A percentile compares a stretch with the other conserved stretches of the same genome.
Conservation (phyloP, 2,888 invertebrate genomes). For the Ischnura elegans region DNA sequence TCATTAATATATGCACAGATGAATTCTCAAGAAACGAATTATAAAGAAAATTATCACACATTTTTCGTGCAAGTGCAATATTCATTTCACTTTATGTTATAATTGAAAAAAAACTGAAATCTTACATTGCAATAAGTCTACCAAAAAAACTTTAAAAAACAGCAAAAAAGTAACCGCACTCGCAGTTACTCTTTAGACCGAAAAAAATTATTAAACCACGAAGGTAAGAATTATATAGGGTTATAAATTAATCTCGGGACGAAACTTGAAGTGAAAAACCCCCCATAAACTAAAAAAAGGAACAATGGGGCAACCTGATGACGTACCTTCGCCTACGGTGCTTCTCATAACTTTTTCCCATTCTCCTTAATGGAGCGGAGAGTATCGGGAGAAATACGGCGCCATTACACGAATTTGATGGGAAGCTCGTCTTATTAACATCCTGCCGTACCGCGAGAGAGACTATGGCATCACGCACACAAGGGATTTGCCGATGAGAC, state of each 20-base stretch:
- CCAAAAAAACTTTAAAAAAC: too few relatives aligned
- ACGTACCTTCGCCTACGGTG: background rate
- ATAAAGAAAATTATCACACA: too few relatives aligned
- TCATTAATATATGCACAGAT: too few relatives aligned
- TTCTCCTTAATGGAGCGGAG: background rate
- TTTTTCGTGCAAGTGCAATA: too few relatives aligned
- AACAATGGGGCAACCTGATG: background rate
- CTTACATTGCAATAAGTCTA: too few relatives aligned
- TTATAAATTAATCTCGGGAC: background rate
- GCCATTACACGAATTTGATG: slow-evolving; percentile 35
- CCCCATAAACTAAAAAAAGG: background rate
- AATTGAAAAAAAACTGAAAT: too few relatives aligned
- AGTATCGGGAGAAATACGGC: slow-evolving; percentile 22
- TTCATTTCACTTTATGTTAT: too few relatives aligned
- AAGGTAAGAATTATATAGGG: background rate
- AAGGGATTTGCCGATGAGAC: background rate
- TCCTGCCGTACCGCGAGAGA: background rate
- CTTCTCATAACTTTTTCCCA: slow-evolving; percentile 3
- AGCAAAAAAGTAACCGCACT: too few relatives aligned
- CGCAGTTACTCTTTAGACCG: background rate
- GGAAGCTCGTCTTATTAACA: background rate
- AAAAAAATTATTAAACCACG: background rate
- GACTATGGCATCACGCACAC: background rate
- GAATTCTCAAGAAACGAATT: too few relatives aligned
- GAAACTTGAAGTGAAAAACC: background rate